Evolutionary conservation across 2,113 vertebrate genomes (phyloP), one percentile per base, ranked within the genome.

Genomic region (Macroglossus sobrinus): DNA sequence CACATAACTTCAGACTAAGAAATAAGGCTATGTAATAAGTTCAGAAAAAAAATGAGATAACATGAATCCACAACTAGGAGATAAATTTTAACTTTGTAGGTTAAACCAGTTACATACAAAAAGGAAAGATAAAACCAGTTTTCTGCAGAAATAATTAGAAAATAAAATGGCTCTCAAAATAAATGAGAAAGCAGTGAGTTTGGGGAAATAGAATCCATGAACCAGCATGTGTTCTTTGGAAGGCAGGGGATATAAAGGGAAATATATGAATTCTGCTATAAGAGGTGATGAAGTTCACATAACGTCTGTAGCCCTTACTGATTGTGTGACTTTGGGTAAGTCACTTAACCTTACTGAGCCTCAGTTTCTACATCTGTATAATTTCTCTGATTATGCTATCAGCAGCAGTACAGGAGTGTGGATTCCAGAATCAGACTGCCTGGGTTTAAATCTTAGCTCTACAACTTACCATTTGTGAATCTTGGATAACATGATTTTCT

Each of bases 11-110:
- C 85, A 93, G 76, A 35, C 14, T 79, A 72, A 94, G 75, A 96
- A 92, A 94, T 88, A 92, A 91, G n/a, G 9, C 22, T 61, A 66
- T 81, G 1, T 85, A 47, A 89, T 93, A 89, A 91, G 95, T 89
- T 91, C 40, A 92, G 55, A 79, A 84, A 95, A 93, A 96, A 59
- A 79, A 96, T 61, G 76, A 82, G 24, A 71, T 53, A 93, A 89
- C 24, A 33, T 55, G 43, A 91, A 78, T 84, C 21, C 18, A 88
- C 63, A 96, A 96, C 57, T 88, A 45, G 43, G 35, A 96, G 71
- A 30, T 68, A 92, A 10, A 30, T 13, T 85, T 94, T 82, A 4
- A 76, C 22, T 68, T 85, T 94, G 55, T 93, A 16, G 16, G 30
- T 80, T 84, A 95, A 90, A 66, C 53, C 21, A 59, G 74, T 97